A percentile compares a stretch with the other conserved stretches of the same genome.
phyloP scores from a whole-genome alignment of 2,797 vertebrate genomes.

The Paramormyrops hopkinsi region DNA sequence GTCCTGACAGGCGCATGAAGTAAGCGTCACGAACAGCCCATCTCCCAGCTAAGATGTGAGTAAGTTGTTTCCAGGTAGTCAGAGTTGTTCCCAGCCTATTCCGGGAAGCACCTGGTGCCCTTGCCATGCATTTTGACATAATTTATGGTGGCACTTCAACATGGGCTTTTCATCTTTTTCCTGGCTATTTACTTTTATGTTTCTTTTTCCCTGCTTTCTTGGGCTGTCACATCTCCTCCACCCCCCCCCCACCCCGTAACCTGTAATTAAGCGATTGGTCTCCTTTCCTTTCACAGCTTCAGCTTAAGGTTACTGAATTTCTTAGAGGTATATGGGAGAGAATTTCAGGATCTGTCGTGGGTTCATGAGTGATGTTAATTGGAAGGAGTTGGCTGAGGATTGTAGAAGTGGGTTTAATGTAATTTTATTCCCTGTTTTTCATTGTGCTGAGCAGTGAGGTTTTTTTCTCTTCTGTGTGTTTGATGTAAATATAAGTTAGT shows the following conservation, averaged over 20 bases:
- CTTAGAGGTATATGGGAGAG: neutral
- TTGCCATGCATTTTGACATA: constrained; percentile 78
- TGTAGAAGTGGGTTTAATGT: neutral
- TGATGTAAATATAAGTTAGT: neutral
- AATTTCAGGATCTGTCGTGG: neutral
- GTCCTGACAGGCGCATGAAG: neutral
- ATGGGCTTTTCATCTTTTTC: constrained; percentile 93
- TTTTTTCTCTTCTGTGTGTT: neutral
- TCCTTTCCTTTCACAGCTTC: neutral
- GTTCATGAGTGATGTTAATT: neutral
- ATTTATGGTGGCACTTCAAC: constrained; percentile 87
- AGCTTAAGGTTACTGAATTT: neutral
- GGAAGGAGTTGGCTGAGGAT: neutral
- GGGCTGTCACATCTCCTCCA: neutral
- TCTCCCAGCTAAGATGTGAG: neutral
- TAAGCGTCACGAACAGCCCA: neutral
- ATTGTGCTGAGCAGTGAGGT: neutral
- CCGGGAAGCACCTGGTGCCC: constrained; percentile 81
- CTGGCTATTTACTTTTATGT: constrained; percentile 69
- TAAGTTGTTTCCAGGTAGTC: constrained; percentile 58
- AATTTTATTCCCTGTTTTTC: neutral
- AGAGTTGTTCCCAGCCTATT: constrained; percentile 80
- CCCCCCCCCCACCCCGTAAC: too few species aligned
- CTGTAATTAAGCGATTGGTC: neutral
- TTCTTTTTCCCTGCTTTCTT: neutral